A percentile compares a stretch with the other conserved stretches of the same genome.
Evolutionary conservation across 2,797 vertebrate genomes (phyloP).

Genomic region (Rhinogobio ventralis): DNA sequence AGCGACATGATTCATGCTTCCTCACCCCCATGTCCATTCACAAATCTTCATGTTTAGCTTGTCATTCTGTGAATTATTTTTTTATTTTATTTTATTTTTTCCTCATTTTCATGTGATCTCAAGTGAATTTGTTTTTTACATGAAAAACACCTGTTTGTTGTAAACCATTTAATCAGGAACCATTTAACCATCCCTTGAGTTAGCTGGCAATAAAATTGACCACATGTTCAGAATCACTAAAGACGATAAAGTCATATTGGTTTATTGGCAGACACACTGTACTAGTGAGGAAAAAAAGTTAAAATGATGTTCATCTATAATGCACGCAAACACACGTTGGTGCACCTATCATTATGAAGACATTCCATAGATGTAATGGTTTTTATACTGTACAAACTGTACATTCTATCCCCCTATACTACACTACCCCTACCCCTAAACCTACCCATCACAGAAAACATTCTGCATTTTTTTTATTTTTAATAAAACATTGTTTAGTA

Average conservation of each 20-base stretch:
- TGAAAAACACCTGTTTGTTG: background rate
- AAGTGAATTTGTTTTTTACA: background rate
- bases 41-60: conserved; percentile 31
- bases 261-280: background rate
- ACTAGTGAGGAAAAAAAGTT: background rate
- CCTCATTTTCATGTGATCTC: background rate
- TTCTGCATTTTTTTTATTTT: too few species aligned
- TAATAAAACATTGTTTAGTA: too few species aligned
- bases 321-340: background rate
- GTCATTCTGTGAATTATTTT: conserved; percentile 9
- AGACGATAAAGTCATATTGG: background rate
- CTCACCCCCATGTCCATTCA: conserved; percentile 1
- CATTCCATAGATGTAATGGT: too few species aligned
- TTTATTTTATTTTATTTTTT: background rate
- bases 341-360: too few species aligned
- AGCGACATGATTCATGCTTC: background rate
- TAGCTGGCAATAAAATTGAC: background rate
- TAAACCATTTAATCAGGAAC: background rate
- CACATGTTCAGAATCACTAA: background rate
- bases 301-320: background rate
- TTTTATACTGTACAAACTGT: too few species aligned
- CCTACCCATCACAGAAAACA: too few species aligned
- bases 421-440: too few species aligned
- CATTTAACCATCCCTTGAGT: conserved; percentile 9
- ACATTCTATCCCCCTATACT: too few species aligned